These are phyloP conservation scores for Pelodiscus sinensis DNA, from an alignment of 2,113 vertebrate species.

Conservation along the genomic window DNA sequence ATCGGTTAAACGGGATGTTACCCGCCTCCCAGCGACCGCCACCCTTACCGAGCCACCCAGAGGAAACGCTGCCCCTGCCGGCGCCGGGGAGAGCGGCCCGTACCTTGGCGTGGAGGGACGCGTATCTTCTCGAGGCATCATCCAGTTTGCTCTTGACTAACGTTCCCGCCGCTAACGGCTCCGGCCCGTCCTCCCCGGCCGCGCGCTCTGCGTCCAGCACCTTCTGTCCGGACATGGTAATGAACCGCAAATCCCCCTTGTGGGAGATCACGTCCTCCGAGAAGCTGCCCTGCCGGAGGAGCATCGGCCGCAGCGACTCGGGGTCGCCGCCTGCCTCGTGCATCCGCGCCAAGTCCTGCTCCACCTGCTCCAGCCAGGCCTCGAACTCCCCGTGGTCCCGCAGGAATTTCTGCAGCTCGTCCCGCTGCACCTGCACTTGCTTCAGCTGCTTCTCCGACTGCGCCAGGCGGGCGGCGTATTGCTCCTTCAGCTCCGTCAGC, in stretches of 20 bases:
- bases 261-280: slow-evolving; percentile 96
- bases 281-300: slow-evolving; percentile 80
- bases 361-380: slow-evolving; percentile 88
- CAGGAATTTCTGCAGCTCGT: slow-evolving; percentile 93
- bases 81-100: rapidly evolving
- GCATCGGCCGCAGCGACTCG: slow-evolving; percentile 74
- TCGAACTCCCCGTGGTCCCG: slow-evolving; percentile 87
- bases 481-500: slow-evolving; percentile 83
- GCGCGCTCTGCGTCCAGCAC: slow-evolving; percentile 85
- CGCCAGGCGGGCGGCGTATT: slow-evolving; percentile 80
- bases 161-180: slow-evolving; percentile 73
- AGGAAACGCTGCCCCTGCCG: background rate
- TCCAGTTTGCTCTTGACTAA: slow-evolving; percentile 88
- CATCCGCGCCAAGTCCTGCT: slow-evolving; percentile 85
- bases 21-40: background rate
- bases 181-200: slow-evolving; percentile 64
- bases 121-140: slow-evolving; percentile 88
- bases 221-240: slow-evolving; percentile 96
- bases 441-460: slow-evolving; percentile 86
- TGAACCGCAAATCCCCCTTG: slow-evolving; percentile 95
- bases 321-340: slow-evolving; percentile 77
- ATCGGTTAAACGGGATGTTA: too few species aligned
- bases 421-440: slow-evolving; percentile 83
- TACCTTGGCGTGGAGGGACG: slow-evolving; percentile 89
- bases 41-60: background rate